A percentile compares a stretch with the other conserved stretches of the same genome.
These are phyloP conservation scores for Sinocyclocheilus grahami DNA, from an alignment of 2,113 vertebrate genomes.

Conservation along the genomic window DNA sequence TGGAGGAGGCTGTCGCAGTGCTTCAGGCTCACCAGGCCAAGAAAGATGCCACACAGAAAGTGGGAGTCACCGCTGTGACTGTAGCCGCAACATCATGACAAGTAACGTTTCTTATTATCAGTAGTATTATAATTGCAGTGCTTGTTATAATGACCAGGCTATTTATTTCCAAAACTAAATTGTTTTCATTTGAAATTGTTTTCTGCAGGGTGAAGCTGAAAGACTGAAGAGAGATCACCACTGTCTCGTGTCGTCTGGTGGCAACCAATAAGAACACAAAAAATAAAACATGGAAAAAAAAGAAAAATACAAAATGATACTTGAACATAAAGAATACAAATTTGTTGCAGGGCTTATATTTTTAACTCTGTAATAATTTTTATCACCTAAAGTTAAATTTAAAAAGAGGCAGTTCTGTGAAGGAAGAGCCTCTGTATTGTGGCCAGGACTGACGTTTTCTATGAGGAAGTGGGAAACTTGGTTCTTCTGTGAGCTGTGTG, in stretches of 20 bases:
- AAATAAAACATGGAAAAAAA: constrained; percentile 32
- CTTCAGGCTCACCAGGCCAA: constrained; percentile 98
- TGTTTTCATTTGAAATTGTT: constrained; percentile 12
- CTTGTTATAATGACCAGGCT: not conserved
- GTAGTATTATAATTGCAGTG: not conserved
- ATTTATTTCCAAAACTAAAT: not conserved
- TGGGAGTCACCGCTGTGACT: constrained; percentile 84
- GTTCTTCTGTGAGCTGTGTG: constrained; percentile 66
- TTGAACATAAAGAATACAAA: constrained; percentile 60
- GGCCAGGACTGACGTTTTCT: constrained; percentile 63
- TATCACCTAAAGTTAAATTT: constrained; percentile 61
- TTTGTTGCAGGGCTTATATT: constrained; percentile 68
- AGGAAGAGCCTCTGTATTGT: constrained; percentile 58
- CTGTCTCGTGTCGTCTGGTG: constrained; percentile 52
- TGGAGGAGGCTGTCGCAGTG: constrained; percentile 96
- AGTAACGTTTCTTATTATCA: constrained; percentile 7
- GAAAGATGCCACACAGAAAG: constrained; percentile 98
- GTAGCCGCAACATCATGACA: constrained; percentile 90
- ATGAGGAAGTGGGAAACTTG: constrained; percentile 57
- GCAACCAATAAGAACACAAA: constrained; percentile 56
- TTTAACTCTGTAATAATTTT: constrained; percentile 67
- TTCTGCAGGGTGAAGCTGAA: constrained; percentile 59
- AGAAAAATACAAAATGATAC: constrained; percentile 58
- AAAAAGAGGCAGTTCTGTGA: constrained; percentile 50
- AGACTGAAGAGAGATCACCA: constrained; percentile 48